These are phyloP conservation scores for Zaprionus africanus DNA, from an alignment of 1,140 invertebrate species.

Conservation along the genomic window DNA sequence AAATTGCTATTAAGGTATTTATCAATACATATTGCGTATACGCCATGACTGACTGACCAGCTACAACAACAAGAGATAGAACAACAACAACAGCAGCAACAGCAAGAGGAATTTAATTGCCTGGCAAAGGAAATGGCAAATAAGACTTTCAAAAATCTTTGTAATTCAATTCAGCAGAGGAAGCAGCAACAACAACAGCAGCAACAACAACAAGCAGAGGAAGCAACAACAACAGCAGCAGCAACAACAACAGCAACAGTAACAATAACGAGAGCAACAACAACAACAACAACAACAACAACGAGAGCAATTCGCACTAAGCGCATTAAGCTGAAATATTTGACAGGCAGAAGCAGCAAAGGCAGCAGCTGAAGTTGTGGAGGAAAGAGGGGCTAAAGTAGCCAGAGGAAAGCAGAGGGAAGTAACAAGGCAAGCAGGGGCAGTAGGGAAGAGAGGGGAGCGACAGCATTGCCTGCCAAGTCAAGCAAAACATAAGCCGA, in stretches of 20 bases:
- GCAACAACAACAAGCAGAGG: neutral
- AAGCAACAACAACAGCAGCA: neutral
- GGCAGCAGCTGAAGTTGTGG: neutral
- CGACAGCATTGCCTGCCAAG: conserved; percentile 10
- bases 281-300: conserved; percentile 5
- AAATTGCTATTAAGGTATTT: conserved; percentile 6
- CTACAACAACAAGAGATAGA: neutral
- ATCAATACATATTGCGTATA: conserved; percentile 51
- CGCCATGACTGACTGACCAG: conserved; percentile 9
- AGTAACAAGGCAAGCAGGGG: conserved; percentile 12
- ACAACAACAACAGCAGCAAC: conserved; percentile 6
- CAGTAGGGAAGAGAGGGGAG: neutral
- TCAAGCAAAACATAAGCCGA: conserved; percentile 53
- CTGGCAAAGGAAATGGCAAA: neutral
- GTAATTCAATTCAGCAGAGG: conserved; percentile 64
- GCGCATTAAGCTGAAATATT: conserved; percentile 72
- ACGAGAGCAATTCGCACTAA: conserved; percentile 46
- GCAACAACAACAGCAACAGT: conserved; percentile 7
- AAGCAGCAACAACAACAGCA: conserved; percentile 18
- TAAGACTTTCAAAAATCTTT: conserved; percentile 62
- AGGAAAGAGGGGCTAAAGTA: neutral
- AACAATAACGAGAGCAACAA: conserved; percentile 10
- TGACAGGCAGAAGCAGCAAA: conserved; percentile 41
- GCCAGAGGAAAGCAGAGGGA: neutral
- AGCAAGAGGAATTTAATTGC: conserved; percentile 56